Evolutionary conservation across 2,113 vertebrate species (phyloP), one percentile per base, ranked within the genome.

Genomic region (Australoheros scitulus): DNA sequence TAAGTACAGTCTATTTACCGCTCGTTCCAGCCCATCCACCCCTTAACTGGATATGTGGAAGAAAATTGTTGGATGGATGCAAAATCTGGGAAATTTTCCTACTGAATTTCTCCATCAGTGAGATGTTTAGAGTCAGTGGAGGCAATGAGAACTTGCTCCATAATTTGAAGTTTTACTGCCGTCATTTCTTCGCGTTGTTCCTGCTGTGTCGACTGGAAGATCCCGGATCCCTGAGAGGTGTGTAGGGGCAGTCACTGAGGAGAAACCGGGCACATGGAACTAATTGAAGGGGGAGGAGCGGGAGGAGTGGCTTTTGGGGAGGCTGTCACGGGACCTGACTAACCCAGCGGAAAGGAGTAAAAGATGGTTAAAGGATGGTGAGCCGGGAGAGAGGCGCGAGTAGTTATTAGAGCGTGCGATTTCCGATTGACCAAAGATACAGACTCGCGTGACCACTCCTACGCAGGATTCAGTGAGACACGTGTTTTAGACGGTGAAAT

Each of bases 251-350:
- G 41, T 15, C n/a, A 6, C 29, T 11, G 36, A 11, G 47, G 14
- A 22, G 11, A 18, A 59, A 63, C n/a, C 10, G 8, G 10, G 47
- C 85, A 80, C 81, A 58, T 85, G 87, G 88, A 24, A 58, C 85
- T 86, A 85, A 91, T 92, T 89, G 88, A 36, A 29, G 22, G 59
- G 18, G 92, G 87, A 78, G 88, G 83, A 18, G 57, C 74, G 2
- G 81, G 77, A 36, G 93, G 91, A 63, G 92, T 20, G 84, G 81
- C 59, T 61, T 83, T 50, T 65, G 14, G 52, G 80, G 47, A 61
- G 85, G 74, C 63, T 57, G 64, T 65, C 61, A 4, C 84, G 18
- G 36, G 57, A 82, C 61, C 43, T 24, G 50, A 57, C 24, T 26
- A 60, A 11, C 14, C 68, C 52, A 18, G 4, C 29, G 29, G 65